Percentiles rank a stretch among this genome's conserved stretches.
These are phyloP conservation scores for Eurystomus glaucurus DNA, from an alignment of 2,797 vertebrate genomes.

Conservation along the genomic window DNA sequence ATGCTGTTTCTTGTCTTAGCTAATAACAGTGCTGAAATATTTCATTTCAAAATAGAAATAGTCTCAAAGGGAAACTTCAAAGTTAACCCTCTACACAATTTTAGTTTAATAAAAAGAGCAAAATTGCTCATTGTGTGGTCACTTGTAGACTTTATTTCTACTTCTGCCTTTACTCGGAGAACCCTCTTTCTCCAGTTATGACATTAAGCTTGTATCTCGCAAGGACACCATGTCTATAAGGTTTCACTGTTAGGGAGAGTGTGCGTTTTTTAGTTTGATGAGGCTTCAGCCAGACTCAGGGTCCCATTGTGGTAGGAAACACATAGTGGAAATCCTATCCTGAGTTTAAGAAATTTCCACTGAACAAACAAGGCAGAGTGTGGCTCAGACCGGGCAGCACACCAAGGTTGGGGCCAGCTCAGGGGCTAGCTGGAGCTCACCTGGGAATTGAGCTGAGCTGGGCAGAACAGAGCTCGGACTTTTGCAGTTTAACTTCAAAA, in stretches of 20 bases:
- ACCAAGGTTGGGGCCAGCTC: not conserved
- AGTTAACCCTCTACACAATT: not conserved
- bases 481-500: not conserved
- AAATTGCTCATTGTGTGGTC: not conserved
- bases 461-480: not conserved
- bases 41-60: not conserved
- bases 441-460: not conserved
- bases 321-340: not conserved
- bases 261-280: not conserved
- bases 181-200: fast-evolving
- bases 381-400: not conserved
- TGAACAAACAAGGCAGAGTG: not conserved
- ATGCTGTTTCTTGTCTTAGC: not conserved
- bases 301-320: not conserved
- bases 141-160: not conserved
- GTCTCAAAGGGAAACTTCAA: not conserved
- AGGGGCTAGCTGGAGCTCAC: not conserved
- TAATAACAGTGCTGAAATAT: not conserved
- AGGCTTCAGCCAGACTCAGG: not conserved
- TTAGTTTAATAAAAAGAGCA: not conserved
- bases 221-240: not conserved
- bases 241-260: not conserved
- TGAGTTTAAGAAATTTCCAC: not conserved
- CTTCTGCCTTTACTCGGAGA: not conserved
- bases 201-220: not conserved